These are phyloP conservation scores for Poecilia gillii DNA, from an alignment of 2,797 vertebrate genomes.

Conservation along the genomic window DNA sequence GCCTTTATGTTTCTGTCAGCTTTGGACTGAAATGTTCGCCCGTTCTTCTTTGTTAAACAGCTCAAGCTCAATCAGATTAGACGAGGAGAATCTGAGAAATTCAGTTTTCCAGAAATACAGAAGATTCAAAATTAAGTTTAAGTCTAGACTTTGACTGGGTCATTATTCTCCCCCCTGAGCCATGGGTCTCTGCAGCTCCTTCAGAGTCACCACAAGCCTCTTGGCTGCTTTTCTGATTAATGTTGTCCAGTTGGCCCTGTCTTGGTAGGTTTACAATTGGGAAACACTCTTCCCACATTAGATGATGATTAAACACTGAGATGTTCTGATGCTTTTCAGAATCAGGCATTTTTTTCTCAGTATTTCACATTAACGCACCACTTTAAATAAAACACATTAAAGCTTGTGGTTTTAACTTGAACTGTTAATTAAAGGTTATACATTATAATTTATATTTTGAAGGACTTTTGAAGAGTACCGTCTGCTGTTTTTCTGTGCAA, in stretches of 20 bases:
- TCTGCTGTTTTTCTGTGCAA: not conserved
- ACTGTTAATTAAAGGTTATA: not conserved
- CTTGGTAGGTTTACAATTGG: not conserved
- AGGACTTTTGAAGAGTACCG: not conserved
- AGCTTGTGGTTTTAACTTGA: not conserved
- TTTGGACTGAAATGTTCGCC: not conserved
- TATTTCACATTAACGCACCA: not conserved
- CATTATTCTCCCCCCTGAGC: not conserved
- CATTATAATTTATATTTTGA: not conserved
- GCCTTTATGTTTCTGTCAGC: not conserved
- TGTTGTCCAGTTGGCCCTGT: not conserved
- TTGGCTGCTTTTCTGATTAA: not conserved
- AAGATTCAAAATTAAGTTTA: not conserved
- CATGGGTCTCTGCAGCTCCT: not conserved
- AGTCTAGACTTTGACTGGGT: not conserved
- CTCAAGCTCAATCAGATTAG: not conserved
- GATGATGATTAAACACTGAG: not conserved
- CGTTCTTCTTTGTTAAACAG: not conserved
- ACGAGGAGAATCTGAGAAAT: not conserved
- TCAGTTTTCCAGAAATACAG: not conserved
- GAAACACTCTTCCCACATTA: not conserved
- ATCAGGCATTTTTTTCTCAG: not conserved
- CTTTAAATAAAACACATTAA: not conserved
- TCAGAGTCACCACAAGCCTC: not conserved
- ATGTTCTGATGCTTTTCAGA: not conserved